Evolutionary conservation across 2,113 vertebrate genomes (phyloP).

Genomic region (Coryphaenoides rupestris): DNA sequence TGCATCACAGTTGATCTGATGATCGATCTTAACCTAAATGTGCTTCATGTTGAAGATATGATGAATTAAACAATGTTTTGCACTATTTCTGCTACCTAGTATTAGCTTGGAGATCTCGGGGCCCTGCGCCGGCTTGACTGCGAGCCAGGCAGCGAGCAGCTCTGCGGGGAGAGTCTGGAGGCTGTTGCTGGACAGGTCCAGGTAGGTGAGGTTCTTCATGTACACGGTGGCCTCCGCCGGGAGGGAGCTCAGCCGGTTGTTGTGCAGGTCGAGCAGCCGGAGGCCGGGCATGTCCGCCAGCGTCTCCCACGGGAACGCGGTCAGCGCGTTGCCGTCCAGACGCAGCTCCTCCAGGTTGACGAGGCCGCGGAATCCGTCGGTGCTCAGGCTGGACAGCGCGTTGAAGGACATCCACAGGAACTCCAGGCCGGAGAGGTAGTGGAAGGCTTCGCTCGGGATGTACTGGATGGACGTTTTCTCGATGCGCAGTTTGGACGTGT

Average conservation of each 20-base stretch:
- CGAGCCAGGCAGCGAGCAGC: constrained; percentile 84
- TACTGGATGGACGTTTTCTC: constrained; percentile 88
- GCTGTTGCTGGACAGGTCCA: constrained; percentile 94
- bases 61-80: background rate
- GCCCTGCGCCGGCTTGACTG: constrained; percentile 71
- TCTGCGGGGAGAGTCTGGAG: constrained; percentile 85
- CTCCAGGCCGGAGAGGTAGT: constrained; percentile 81
- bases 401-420: constrained; percentile 98
- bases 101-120: constrained; percentile 83
- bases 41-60: background rate
- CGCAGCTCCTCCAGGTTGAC: constrained; percentile 84
- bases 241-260: constrained; percentile 82
- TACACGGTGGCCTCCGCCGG: constrained; percentile 81
- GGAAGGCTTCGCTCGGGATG: constrained; percentile 85
- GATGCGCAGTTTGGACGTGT: constrained; percentile 86
- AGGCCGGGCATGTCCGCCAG: constrained; percentile 83
- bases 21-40: background rate
- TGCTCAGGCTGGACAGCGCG: constrained; percentile 76
- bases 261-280: constrained; percentile 90
- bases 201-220: constrained; percentile 86
- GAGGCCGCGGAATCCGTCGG: constrained; percentile 82
- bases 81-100: constrained; percentile 77
- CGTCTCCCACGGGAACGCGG: constrained; percentile 90
- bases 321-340: constrained; percentile 85
- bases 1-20: background rate